Percentiles rank a stretch among this genome's conserved stretches.
Conservation (phyloP, 2,888 invertebrate species). For the Cabera pusaria region DNA sequence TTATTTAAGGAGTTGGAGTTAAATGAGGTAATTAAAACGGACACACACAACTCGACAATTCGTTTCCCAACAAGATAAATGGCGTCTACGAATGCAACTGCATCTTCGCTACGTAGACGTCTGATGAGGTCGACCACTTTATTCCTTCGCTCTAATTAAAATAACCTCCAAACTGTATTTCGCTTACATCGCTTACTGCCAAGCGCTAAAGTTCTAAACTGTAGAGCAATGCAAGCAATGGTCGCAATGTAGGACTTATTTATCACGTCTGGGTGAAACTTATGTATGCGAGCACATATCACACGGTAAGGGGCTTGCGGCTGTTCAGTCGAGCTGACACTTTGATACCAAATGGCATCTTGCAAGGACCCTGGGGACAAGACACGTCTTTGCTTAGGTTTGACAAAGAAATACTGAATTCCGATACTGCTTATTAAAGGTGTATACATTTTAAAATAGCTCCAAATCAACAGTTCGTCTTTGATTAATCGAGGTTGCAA, state of each 20-base stretch:
- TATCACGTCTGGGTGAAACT: constrained; percentile 6
- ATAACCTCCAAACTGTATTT: constrained; percentile 20
- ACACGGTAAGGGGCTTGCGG: constrained; percentile 40
- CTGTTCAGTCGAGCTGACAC: constrained; percentile 41
- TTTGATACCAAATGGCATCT: constrained; percentile 45
- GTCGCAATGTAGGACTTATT: constrained; percentile 15
- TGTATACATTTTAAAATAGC: too few species aligned
- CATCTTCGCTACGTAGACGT: constrained; percentile 19
- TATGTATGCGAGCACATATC: constrained; percentile 31
- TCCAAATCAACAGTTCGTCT: neutral
- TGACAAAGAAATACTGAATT: constrained; percentile 11
- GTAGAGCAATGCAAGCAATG: constrained; percentile 25
- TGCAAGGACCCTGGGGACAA: constrained; percentile 33
- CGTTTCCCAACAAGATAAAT: constrained; percentile 26
- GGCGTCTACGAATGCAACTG: constrained; percentile 27
- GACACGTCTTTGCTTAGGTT: constrained; percentile 20
- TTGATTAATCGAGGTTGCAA: too few species aligned
- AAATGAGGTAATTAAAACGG: too few species aligned
- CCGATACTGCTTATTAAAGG: too few species aligned
- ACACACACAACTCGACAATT: neutral
- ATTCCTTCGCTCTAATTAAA: constrained; percentile 22
- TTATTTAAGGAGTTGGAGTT: too few species aligned
- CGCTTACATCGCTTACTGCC: constrained; percentile 24
- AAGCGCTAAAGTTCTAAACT: constrained; percentile 4
- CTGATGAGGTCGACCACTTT: constrained; percentile 25